These are phyloP conservation scores for Sarcophaga subvicina DNA, from an alignment of 2,888 invertebrate genomes.

Conservation along the genomic window DNA sequence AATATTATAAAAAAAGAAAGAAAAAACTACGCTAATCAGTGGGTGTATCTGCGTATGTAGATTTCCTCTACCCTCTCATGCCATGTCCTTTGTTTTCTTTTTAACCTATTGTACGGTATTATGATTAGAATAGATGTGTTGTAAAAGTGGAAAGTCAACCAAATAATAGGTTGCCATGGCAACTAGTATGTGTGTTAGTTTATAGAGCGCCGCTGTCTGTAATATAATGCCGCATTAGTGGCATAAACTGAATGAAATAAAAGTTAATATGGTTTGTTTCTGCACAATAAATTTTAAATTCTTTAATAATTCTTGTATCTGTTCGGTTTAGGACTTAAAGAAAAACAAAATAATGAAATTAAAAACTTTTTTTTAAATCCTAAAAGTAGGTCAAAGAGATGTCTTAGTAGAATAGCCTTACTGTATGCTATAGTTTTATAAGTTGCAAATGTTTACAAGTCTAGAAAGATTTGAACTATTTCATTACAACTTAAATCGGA, in stretches of 20 bases:
- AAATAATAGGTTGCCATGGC: too few relatives aligned
- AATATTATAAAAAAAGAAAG: slow-evolving; percentile 5
- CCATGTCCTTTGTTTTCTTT: neutral
- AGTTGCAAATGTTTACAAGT: too few relatives aligned
- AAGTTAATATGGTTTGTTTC: slow-evolving; percentile 54
- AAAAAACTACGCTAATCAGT: slow-evolving; percentile 53
- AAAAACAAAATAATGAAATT: neutral
- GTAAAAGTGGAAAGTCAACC: too few relatives aligned
- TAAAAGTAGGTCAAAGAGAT: slow-evolving; percentile 9
- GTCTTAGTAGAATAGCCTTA: neutral
- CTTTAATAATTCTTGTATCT: slow-evolving; percentile 21
- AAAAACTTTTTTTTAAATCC: neutral
- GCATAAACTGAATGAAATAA: slow-evolving; percentile 17
- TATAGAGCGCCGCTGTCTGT: neutral
- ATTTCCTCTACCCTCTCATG: neutral
- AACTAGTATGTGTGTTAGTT: too few relatives aligned
- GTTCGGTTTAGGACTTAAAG: neutral
- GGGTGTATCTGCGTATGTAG: slow-evolving; percentile 26
- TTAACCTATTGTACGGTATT: neutral
- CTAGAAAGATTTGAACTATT: too few relatives aligned
- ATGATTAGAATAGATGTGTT: too few relatives aligned
- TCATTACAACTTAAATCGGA: too few relatives aligned
- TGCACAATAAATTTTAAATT: slow-evolving; percentile 59
- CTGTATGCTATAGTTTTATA: neutral
- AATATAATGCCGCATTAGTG: neutral